Evolutionary conservation across 2,113 vertebrate species (phyloP).

Genomic region (Scolopax mira): DNA sequence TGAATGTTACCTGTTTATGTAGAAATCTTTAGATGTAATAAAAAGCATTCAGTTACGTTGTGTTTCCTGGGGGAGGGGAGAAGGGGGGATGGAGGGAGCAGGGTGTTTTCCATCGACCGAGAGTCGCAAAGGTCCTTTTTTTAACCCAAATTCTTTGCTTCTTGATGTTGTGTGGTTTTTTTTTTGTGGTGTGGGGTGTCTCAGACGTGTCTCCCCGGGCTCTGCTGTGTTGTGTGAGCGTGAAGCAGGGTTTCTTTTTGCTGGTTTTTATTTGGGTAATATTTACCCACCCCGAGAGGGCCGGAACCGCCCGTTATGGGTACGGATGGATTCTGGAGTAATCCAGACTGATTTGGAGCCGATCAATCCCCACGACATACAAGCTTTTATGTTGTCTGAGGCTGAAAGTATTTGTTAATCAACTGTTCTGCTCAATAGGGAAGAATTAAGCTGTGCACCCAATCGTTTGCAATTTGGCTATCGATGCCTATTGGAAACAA

Average conservation of each 20-base stretch:
- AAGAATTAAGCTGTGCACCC: background rate
- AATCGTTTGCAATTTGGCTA: background rate
- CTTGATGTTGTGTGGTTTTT: too few relatives aligned
- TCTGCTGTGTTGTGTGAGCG: background rate
- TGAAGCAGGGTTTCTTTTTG: background rate
- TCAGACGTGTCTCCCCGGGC: fast-evolving
- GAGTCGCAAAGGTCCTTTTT: background rate
- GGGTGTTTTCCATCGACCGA: background rate
- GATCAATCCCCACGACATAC: background rate
- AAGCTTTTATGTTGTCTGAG: background rate
- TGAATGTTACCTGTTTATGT: slow-evolving; percentile 99
- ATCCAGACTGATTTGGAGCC: background rate
- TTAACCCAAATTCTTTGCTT: background rate
- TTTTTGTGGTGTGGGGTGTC: too few relatives aligned
- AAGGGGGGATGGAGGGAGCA: fast-evolving
- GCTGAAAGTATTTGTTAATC: background rate
- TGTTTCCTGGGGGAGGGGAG: slow-evolving; percentile 49
- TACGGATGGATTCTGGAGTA: background rate
- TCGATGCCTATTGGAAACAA: background rate
- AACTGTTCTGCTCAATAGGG: background rate
- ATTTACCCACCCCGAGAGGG: background rate
- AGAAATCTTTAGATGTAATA: slow-evolving; percentile 99
- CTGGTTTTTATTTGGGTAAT: background rate
- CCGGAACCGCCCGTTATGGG: background rate
- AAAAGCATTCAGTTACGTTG: slow-evolving; percentile 89